phyloP scores from a whole-genome alignment of 2,888 invertebrate genomes.

The Eupithecia dodoneata region DNA sequence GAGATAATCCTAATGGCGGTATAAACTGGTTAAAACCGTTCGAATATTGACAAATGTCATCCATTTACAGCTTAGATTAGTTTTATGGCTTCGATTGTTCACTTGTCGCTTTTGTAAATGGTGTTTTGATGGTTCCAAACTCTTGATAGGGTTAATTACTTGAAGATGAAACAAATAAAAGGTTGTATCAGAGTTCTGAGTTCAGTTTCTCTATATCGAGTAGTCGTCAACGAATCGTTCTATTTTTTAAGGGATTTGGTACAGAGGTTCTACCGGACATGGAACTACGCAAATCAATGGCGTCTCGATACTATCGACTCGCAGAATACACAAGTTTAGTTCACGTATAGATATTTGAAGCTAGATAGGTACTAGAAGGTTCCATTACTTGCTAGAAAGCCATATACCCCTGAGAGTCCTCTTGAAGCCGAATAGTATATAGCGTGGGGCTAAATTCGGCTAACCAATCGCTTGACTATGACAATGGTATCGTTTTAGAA shows the following conservation, averaged over 20 bases:
- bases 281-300: neutral
- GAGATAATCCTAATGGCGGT: conserved; percentile 72
- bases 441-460: too few relatives aligned
- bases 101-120: conserved; percentile 53
- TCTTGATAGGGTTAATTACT: neutral
- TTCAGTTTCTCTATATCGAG: neutral
- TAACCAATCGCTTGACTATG: too few relatives aligned
- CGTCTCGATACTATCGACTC: neutral
- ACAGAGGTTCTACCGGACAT: neutral
- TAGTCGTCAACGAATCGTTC: neutral
- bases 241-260: neutral
- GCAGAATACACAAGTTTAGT: neutral
- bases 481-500: too few relatives aligned
- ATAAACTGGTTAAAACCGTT: conserved; percentile 49
- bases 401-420: too few relatives aligned
- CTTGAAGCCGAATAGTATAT: too few relatives aligned
- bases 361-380: neutral
- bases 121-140: conserved; percentile 44
- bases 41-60: conserved; percentile 76
- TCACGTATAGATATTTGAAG: neutral
- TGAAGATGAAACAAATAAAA: neutral
- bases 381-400: neutral
- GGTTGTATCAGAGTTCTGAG: neutral
- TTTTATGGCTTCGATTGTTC: conserved; percentile 63
- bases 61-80: conserved; percentile 60